Percentiles rank a stretch among this genome's conserved stretches.
Conservation (phyloP, 2,797 vertebrate genomes). For the Falco naumanni region DNA sequence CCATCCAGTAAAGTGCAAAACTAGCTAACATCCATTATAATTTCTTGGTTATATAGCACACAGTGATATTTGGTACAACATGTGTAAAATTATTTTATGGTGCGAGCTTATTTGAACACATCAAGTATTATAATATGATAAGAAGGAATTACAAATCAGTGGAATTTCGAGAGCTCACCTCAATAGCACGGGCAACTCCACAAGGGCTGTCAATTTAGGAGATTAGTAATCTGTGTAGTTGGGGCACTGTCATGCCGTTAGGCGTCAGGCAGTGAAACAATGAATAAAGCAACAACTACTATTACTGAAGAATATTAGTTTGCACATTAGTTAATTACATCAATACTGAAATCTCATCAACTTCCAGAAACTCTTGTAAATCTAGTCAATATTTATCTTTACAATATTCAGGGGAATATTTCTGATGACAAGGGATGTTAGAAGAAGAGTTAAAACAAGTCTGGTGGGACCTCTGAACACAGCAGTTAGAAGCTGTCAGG, state of each 20-base stretch:
- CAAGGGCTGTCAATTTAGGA: background rate
- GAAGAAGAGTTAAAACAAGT: background rate
- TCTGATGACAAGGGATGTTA: background rate
- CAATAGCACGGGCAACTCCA: background rate
- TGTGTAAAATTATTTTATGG: background rate
- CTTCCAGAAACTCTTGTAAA: background rate
- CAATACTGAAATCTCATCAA: background rate
- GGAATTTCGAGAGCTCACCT: background rate
- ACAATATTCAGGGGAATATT: background rate
- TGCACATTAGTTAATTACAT: background rate
- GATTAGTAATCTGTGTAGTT: rapidly evolving
- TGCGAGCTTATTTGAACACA: background rate
- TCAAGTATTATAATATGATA: background rate
- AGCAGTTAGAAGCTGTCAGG: background rate
- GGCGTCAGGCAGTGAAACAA: background rate
- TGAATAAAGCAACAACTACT: background rate
- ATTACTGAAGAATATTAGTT: background rate
- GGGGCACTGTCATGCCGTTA: background rate
- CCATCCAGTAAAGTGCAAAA: background rate
- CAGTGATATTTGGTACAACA: background rate
- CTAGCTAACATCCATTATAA: background rate
- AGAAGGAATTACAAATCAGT: rapidly evolving
- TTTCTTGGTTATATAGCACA: background rate
- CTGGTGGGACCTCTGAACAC: background rate
- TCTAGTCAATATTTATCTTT: background rate